phyloP scores from a whole-genome alignment of 2,113 vertebrate species.

The Neogale vison region DNA sequence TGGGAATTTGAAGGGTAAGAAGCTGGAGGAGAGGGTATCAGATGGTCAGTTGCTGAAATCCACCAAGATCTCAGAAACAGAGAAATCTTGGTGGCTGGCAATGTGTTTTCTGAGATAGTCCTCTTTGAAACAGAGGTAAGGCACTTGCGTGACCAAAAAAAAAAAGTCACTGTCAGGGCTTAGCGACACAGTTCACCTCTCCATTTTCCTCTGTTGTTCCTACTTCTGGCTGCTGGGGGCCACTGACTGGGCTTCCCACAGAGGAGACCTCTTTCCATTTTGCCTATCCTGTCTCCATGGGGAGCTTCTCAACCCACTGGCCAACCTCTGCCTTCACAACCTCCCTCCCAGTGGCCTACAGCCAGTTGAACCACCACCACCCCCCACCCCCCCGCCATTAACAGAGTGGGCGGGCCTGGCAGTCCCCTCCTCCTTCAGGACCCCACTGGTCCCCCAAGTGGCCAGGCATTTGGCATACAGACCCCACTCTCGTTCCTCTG shows the following conservation, averaged over 20 bases:
- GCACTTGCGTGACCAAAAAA: not conserved
- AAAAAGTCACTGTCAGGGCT: not conserved
- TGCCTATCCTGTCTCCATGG: not conserved
- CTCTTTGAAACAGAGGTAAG: not conserved
- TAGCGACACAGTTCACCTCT: not conserved
- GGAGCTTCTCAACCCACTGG: not conserved
- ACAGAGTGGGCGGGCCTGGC: not conserved
- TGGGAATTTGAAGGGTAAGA: not conserved
- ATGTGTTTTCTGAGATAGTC: not conserved
- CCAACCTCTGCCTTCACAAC: not conserved
- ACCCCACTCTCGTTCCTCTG: not conserved
- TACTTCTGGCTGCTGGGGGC: not conserved
- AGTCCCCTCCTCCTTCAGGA: not conserved
- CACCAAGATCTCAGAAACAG: not conserved
- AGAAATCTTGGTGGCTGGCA: not conserved
- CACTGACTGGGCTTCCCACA: not conserved
- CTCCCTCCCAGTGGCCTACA: not conserved
- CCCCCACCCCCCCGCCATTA: not conserved
- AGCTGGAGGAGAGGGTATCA: not conserved
- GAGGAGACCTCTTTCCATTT: not conserved
- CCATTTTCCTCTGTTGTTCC: not conserved
- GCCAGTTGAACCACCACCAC: not conserved
- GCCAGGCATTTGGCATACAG: not conserved
- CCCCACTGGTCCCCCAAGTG: not conserved
- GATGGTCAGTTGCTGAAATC: not conserved